Base-by-base conservation (phyloP, 2,888 invertebrate genomes). In the Drosophila barbarae region DNA sequence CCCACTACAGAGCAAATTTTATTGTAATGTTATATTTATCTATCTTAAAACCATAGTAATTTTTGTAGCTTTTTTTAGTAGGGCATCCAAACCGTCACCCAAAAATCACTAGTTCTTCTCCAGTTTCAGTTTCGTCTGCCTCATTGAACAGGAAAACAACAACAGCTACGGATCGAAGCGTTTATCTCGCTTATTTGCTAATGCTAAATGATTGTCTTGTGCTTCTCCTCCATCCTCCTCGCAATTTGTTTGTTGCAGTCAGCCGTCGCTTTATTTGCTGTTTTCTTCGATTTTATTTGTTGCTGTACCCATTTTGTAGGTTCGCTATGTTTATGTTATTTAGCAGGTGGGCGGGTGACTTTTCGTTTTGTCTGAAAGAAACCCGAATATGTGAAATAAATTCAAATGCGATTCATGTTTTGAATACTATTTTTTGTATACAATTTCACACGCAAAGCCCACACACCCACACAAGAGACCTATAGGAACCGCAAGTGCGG, bases 161-260 rank as follows among this genome's bases (percentile, higher is more conserved):
- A 58, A 68, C 30, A 59, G 32, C 61, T 15, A 46, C 58, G 58
- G 78, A 71, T 74, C 69, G 72, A 74, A 79, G 72, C 76, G 73
- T 79, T 84, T 81, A 81, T 74, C 71, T 76, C 58, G 68, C 65
- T 63, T 63, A 69, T 61, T 81, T 76, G 73, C 72, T 84, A 74
- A 81, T 75, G 70, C 73, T 68, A 73, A 79, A 79, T 78, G 80
- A 81, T 72, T 73, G 44, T 69, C 78, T 78, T 79, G 69, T 63
- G 64, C 56, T 50, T 56, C 35, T 34, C n/a, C 34, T n/a, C 15
- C 42, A 10, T 44, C 60, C 50, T 41, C 53, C 44, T 26, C 44
- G 51, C 56, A 47, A 73, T 23, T 23, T 78, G 77, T 77, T 77
- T 83, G 84, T 54, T 83, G 81, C 81, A 83, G 41, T 63, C 53